phyloP scores from a whole-genome alignment of 1,140 invertebrate genomes.

The Philotrypesis tridentata region DNA sequence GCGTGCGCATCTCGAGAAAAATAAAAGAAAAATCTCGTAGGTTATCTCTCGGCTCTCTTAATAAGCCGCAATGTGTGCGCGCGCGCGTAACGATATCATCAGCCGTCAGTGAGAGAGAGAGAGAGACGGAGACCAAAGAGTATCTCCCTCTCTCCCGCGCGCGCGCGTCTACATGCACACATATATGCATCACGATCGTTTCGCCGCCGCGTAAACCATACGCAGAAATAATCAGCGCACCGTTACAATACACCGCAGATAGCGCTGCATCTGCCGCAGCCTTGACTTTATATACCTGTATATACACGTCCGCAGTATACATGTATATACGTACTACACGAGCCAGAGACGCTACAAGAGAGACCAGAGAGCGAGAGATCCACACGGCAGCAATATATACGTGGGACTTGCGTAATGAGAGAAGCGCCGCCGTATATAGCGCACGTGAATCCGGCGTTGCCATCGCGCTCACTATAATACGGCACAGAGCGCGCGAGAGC shows the following conservation, averaged over 20 bases:
- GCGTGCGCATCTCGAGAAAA: too few relatives aligned
- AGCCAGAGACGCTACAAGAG: not conserved
- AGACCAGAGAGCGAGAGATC: not conserved
- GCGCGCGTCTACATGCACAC: too few relatives aligned
- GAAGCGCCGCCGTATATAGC: not conserved
- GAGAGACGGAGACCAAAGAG: too few relatives aligned
- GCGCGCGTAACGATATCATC: not conserved
- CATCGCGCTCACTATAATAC: not conserved
- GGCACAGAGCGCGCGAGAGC: not conserved
- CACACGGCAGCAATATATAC: not conserved
- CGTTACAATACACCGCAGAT: constrained; percentile 14
- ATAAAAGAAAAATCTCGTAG: constrained; percentile 3
- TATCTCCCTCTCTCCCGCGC: too few relatives aligned
- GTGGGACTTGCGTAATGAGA: constrained; percentile 21
- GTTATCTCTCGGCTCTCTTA: not conserved
- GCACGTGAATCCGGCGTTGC: not conserved
- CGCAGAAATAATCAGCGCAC: constrained; percentile 12
- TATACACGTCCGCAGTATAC: too few relatives aligned
- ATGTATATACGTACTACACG: not conserved
- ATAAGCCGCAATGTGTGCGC: too few relatives aligned
- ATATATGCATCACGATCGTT: too few relatives aligned
- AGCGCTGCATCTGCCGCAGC: not conserved
- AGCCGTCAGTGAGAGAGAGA: too few relatives aligned
- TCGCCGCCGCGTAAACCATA: too few relatives aligned
- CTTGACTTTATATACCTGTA: constrained; percentile 36